These are phyloP conservation scores for Caloenas nicobarica DNA, from an alignment of 2,113 vertebrate species.

Conservation along the genomic window DNA sequence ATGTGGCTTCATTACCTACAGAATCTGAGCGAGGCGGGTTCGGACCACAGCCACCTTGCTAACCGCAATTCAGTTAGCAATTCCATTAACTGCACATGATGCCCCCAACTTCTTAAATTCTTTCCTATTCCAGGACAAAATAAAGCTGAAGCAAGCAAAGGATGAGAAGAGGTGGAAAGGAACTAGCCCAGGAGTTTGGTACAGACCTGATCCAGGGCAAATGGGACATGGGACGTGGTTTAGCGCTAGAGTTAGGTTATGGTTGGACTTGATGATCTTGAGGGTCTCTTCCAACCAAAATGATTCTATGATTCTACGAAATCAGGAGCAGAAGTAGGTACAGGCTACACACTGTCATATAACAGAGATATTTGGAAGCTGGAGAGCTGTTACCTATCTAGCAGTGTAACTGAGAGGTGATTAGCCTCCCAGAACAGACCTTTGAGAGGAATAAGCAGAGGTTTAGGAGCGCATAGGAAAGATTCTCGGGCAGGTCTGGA, in stretches of 20 bases:
- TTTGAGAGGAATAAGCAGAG: background rate
- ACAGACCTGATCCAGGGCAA: background rate
- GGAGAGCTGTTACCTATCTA: background rate
- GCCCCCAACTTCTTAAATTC: background rate
- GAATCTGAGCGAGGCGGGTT: accelerated
- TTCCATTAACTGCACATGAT: background rate
- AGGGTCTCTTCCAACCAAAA: too few relatives aligned
- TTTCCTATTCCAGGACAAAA: background rate
- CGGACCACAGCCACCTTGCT: background rate
- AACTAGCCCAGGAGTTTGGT: background rate
- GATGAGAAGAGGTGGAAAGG: background rate
- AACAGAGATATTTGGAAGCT: background rate
- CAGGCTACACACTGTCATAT: background rate
- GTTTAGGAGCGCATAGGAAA: background rate
- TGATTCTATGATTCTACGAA: too few relatives aligned
- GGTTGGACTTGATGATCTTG: too few relatives aligned
- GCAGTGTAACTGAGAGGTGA: background rate
- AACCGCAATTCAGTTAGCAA: background rate
- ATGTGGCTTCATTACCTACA: background rate
- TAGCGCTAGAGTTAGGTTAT: too few relatives aligned
- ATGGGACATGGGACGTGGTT: too few relatives aligned
- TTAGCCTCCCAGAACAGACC: background rate
- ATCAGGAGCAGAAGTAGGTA: background rate
- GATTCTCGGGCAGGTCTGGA: background rate
- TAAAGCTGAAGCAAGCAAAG: background rate